Percentiles rank a stretch among this genome's conserved stretches.
Conservation (phyloP, 2,888 invertebrate species). For the Dioctria linearis region DNA sequence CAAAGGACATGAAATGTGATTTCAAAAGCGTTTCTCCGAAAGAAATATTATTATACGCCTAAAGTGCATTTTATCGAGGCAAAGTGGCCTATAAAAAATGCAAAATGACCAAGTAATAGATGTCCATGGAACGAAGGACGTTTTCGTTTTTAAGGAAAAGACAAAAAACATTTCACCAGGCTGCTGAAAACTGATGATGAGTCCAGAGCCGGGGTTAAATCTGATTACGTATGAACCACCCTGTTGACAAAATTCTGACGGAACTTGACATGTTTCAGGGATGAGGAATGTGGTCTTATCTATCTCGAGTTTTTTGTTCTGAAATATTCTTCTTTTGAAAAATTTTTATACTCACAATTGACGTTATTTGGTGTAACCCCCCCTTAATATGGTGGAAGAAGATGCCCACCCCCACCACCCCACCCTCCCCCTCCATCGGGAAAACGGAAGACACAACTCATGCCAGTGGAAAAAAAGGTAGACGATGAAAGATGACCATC, state of each 20-base stretch:
- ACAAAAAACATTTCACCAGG: conserved; percentile 17
- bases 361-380: conserved; percentile 6
- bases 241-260: conserved; percentile 41
- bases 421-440: not conserved
- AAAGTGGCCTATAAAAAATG: conserved; percentile 33
- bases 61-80: conserved; percentile 44
- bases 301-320: not conserved
- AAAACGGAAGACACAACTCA: not conserved
- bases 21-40: conserved; percentile 31
- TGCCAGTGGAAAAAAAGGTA: not conserved
- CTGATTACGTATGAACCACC: conserved; percentile 24
- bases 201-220: not conserved
- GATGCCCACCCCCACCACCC: no score
- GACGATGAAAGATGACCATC: not conserved
- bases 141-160: conserved; percentile 32
- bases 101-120: conserved; percentile 36
- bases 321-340: conserved; percentile 7
- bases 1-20: conserved; percentile 36
- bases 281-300: conserved; percentile 27
- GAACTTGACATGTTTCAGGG: conserved; percentile 17
- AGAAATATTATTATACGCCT: conserved; percentile 43
- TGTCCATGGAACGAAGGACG: conserved; percentile 1
- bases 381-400: conserved; percentile 23
- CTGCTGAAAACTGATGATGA: not conserved
- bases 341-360: conserved; percentile 34